Conservation (phyloP, 2,888 invertebrate species). For the Xestobium rufovillosum region DNA sequence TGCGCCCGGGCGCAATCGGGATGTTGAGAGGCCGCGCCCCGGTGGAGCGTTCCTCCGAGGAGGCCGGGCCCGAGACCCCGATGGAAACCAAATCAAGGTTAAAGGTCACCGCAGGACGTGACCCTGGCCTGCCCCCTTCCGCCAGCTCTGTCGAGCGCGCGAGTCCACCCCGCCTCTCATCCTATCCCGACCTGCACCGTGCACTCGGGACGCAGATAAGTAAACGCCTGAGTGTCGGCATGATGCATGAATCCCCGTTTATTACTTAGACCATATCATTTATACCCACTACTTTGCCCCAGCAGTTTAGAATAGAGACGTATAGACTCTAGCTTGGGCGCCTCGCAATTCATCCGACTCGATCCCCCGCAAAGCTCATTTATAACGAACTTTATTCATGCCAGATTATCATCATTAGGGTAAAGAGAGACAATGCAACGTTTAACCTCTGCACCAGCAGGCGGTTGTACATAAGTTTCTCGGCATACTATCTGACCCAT, state of each 20-base stretch:
- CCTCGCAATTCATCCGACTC: no score
- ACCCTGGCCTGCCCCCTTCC: constrained; percentile 52
- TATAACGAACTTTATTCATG: no score
- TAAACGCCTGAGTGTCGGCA: constrained; percentile 37
- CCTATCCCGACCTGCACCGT: constrained; percentile 31
- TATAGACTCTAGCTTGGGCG: no score
- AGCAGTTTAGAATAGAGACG: constrained; percentile 1
- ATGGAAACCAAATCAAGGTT: constrained; percentile 78
- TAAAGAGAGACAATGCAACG: no score
- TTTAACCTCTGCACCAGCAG: no score
- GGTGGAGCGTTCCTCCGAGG: constrained; percentile 27
- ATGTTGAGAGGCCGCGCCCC: constrained; percentile 27
- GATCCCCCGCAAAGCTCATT: no score
- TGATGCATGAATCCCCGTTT: constrained; percentile 34
- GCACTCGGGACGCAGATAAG: constrained; percentile 38
- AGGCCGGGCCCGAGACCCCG: constrained; percentile 54
- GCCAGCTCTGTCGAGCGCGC: constrained; percentile 40
- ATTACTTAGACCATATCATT: constrained; percentile 8
- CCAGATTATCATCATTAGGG: no score
- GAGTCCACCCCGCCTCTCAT: constrained; percentile 32
- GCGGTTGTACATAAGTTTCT: no score
- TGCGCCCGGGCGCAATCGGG: constrained; percentile 21
- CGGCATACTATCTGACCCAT: no score
- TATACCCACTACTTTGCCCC: constrained; percentile 4
- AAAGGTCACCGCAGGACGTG: constrained; percentile 67